Conservation (phyloP, 1,140 invertebrate species). For the Drosophila miranda region DNA sequence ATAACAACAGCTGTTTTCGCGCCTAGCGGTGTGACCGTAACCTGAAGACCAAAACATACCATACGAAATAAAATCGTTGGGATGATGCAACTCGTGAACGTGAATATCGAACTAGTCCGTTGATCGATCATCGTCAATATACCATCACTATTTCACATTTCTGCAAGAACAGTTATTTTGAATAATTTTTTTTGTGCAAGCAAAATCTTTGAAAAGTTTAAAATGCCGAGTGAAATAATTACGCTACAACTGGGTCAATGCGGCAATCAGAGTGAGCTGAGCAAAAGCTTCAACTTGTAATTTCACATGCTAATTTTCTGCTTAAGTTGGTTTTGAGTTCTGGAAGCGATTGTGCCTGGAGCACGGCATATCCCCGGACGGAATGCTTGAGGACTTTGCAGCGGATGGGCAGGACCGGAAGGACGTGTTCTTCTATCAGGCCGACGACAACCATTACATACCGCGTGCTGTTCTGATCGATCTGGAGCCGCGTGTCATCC, state of each 20-base stretch:
- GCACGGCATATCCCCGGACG: slow-evolving; percentile 98
- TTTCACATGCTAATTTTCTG: neutral
- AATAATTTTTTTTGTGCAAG: too few relatives aligned
- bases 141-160: too few relatives aligned
- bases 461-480: slow-evolving; percentile 97
- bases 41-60: neutral
- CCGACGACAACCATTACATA: slow-evolving; percentile 99
- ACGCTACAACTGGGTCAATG: slow-evolving; percentile 92
- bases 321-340: slow-evolving; percentile 98
- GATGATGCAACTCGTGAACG: too few relatives aligned
- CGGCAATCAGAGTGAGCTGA: slow-evolving; percentile 97
- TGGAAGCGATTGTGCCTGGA: slow-evolving; percentile 99
- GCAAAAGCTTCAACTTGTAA: slow-evolving; percentile 9
- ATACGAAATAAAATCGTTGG: neutral
- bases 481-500: slow-evolving; percentile 98
- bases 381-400: slow-evolving; percentile 96
- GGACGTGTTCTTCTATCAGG: slow-evolving; percentile 99
- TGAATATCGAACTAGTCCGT: too few relatives aligned
- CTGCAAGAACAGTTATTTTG: too few relatives aligned
- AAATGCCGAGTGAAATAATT: slow-evolving; percentile 38
- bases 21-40: neutral
- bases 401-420: slow-evolving; percentile 96
- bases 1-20: slow-evolving; percentile 15
- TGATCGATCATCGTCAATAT: too few relatives aligned
- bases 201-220: slow-evolving; percentile 2